Evolutionary conservation across 2,113 vertebrate genomes (phyloP), one percentile per base, ranked within the genome.

Genomic region (Hyaena hyaena): DNA sequence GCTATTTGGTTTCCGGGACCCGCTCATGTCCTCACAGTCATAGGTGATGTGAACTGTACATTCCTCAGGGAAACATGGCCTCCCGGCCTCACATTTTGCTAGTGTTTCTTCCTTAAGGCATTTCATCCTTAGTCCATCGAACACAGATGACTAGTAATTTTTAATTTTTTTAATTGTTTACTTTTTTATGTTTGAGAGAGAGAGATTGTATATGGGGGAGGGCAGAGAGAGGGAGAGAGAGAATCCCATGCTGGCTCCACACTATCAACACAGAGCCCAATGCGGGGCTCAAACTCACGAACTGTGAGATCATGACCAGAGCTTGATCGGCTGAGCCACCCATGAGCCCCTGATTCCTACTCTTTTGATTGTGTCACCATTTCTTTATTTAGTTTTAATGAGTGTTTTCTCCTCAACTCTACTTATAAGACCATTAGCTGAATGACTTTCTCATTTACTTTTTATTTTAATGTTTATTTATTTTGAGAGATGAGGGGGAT

Each of bases 391-490:
- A 26, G 2, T 63, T 48, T 87, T 61, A 68, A 4, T 85, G 48
- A 80, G 7, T 48, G 19, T 83, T 73, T 92, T 50, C 12, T 73
- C 55, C 28, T 89, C 48, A 21, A 92, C 82, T 91, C 58, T 88
- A 10, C 45, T 81, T 45, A 17, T 0, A 50, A 73, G 19, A 79
- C 5, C 26, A 24, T 73, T 66, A 82, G 31, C 24, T n/a, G 83
- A 97, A 45, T 92, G 50, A 74, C 16, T 87, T 86, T 85, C 31
- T 61, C 31, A 45, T 66, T 97, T 94, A 85, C 10, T 76, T 39
- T 15, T 55, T 21, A 21, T 61, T 61, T 61, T 61, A 61, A 61
- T 61, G 58, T 61, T 61, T 61, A 61, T 61, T 23, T 23, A 61
- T 61, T 61, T 61, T 61, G 58, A 23, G 58, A 61, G 58, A 21